phyloP scores from a whole-genome alignment of 2,888 invertebrate genomes.

The Amblyteles armatorius region DNA sequence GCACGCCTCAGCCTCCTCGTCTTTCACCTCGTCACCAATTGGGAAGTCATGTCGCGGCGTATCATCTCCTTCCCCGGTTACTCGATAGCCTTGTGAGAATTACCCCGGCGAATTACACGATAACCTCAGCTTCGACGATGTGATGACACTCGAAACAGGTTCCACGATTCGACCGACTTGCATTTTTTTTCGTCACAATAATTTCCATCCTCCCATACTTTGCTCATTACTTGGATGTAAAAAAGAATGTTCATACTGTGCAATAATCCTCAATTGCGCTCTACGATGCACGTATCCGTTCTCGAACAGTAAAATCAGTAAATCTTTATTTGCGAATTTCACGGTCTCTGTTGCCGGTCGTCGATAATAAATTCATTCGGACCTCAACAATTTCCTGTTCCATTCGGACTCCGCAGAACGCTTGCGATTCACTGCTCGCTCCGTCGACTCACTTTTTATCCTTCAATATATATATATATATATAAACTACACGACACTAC shows the following conservation, averaged over 20 bases:
- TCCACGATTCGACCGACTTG: background rate
- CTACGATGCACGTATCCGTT: background rate
- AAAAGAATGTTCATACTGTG: background rate
- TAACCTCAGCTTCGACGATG: background rate
- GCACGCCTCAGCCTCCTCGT: conserved; percentile 1
- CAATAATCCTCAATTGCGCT: background rate
- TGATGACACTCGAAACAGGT: background rate
- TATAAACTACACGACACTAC: no score
- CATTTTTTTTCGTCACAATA: background rate
- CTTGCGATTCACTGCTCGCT: conserved; percentile 6
- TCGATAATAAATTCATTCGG: conserved; percentile 51
- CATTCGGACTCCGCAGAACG: conserved; percentile 20
- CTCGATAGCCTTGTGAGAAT: background rate
- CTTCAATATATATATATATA: background rate
- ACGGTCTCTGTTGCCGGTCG: conserved; percentile 3
- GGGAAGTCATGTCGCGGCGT: conserved; percentile 16
- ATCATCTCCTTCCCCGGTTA: background rate
- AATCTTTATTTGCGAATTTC: background rate
- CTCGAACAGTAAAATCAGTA: background rate
- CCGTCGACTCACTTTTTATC: conserved; percentile 1
- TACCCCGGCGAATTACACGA: background rate
- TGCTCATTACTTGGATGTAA: no score
- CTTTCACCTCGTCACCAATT: background rate
- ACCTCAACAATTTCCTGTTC: conserved; percentile 35
- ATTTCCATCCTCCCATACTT: no score